Conservation (phyloP, 2,797 vertebrate genomes). For the Acanthopagrus latus region DNA sequence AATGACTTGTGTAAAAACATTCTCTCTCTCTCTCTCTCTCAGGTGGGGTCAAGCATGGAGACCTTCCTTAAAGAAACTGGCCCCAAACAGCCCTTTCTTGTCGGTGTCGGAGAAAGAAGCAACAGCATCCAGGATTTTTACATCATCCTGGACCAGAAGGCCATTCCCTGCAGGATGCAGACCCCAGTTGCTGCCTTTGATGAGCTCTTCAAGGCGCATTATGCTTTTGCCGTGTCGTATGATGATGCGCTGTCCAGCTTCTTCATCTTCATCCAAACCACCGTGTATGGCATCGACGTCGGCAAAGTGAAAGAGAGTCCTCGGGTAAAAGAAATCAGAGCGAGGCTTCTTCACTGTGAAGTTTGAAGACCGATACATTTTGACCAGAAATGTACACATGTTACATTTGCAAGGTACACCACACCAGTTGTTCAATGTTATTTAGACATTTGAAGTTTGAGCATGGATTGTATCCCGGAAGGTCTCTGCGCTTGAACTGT, state of each 20-base stretch:
- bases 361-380: conserved; percentile 10
- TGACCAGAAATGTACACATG: background rate
- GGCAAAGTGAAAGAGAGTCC: conserved; percentile 25
- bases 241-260: conserved; percentile 31
- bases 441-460: conserved; percentile 45
- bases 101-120: conserved; percentile 6
- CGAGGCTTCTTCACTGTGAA: conserved; percentile 1
- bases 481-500: conserved; percentile 32
- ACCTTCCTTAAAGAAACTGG: conserved; percentile 7
- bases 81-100: conserved; percentile 17
- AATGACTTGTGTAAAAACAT: no score
- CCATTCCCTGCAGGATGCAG: conserved; percentile 21
- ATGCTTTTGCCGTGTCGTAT: conserved; percentile 20
- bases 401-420: conserved; percentile 38
- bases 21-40: background rate
- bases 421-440: conserved; percentile 29
- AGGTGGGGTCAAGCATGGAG: conserved; percentile 31
- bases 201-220: conserved; percentile 39
- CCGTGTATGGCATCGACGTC: conserved; percentile 13
- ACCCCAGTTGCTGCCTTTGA: conserved; percentile 26
- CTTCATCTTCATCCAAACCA: conserved; percentile 37
- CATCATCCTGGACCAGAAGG: conserved; percentile 27
- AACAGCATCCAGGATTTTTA: conserved; percentile 28
- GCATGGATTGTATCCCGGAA: conserved; percentile 47
- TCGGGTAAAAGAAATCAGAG: conserved; percentile 33